phyloP scores from a whole-genome alignment of 2,113 vertebrate genomes.

The Phalacrocorax carbo region DNA sequence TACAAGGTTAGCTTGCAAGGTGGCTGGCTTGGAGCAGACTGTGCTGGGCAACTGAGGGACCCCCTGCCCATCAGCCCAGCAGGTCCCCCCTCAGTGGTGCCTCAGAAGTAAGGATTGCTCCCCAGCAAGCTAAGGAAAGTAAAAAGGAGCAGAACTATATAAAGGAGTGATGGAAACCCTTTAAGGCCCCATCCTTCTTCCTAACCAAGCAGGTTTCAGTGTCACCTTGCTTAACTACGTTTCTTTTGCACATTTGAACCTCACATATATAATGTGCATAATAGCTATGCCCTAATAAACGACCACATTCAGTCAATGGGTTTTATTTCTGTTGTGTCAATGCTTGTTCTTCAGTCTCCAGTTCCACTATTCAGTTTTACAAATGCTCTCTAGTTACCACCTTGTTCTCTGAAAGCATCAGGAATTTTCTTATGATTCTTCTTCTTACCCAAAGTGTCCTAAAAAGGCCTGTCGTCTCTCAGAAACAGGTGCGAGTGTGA shows the following conservation, averaged over 20 bases:
- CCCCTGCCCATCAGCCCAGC: rapidly evolving
- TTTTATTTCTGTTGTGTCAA: neutral
- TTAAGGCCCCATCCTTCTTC: neutral
- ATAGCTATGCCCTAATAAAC: neutral
- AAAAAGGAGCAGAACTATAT: neutral
- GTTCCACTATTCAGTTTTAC: neutral
- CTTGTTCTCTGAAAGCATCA: neutral
- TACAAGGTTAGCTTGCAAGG: neutral
- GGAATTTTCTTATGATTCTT: neutral
- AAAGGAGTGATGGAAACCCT: neutral
- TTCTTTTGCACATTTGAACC: neutral
- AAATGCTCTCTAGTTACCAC: neutral
- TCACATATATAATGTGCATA: neutral
- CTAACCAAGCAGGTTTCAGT: neutral
- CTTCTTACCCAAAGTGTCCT: neutral
- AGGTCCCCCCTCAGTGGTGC: neutral
- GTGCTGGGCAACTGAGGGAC: neutral
- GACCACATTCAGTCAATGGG: neutral
- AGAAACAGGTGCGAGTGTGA: neutral
- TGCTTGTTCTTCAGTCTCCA: neutral
- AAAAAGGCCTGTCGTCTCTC: neutral
- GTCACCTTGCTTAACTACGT: neutral
- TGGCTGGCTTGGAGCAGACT: neutral
- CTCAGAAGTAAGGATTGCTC: neutral
- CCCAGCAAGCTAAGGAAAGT: neutral